These are phyloP conservation scores for Papilio demoleus DNA, from an alignment of 2,888 invertebrate species.

Conservation along the genomic window DNA sequence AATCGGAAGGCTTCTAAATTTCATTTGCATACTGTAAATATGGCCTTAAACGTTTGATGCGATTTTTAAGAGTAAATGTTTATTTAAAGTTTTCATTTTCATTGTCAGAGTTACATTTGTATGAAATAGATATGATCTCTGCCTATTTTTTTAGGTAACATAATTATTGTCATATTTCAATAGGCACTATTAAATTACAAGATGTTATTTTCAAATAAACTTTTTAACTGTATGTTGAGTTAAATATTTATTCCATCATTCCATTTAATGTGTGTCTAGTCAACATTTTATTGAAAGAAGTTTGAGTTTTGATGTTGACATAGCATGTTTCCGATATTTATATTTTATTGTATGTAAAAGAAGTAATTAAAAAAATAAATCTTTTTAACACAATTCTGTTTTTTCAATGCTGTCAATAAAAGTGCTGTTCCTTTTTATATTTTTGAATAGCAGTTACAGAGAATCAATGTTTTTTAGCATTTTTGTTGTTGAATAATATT, in stretches of 20 bases:
- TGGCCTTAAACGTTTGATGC: no score
- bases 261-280: conserved; percentile 25
- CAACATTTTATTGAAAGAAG: conserved; percentile 24
- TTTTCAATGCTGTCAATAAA: no score
- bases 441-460: conserved; percentile 22
- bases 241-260: no score
- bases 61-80: not conserved
- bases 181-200: not conserved
- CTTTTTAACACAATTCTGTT: conserved; percentile 16
- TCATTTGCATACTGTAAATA: no score
- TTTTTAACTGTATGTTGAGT: not conserved
- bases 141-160: not conserved
- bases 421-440: no score
- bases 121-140: not conserved
- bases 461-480: conserved; percentile 5
- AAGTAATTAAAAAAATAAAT: conserved; percentile 23
- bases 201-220: not conserved
- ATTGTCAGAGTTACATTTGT: not conserved
- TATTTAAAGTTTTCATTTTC: not conserved
- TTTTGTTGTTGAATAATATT: no score
- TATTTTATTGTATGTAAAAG: conserved; percentile 1
- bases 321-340: conserved; percentile 1
- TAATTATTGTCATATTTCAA: not conserved
- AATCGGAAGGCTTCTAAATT: no score
- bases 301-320: conserved; percentile 12